phyloP scores from a whole-genome alignment of 64 coral and sea anemone genomes.

The Pachyseris speciosa region DNA sequence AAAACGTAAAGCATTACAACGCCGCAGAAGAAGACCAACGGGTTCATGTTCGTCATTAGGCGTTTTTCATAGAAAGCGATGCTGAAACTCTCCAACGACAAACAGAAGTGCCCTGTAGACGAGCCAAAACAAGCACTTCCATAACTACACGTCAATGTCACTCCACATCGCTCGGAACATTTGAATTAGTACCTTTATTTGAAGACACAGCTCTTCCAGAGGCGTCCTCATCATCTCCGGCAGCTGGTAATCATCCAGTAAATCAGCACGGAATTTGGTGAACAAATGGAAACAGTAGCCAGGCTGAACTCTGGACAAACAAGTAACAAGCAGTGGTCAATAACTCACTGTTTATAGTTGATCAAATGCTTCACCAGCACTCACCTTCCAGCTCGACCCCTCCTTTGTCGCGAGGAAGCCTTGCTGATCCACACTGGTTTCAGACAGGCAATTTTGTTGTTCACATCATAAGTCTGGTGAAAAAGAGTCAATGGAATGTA shows the following conservation, averaged over 20 bases:
- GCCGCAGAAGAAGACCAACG: no score
- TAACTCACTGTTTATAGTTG: not conserved
- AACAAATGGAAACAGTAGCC: constrained; percentile 96
- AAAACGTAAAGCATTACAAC: no score
- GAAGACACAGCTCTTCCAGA: constrained; percentile 88
- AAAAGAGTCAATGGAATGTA: not conserved
- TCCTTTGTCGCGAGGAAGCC: constrained; percentile 87
- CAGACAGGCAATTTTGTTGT: constrained; percentile 83
- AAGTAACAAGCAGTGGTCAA: not conserved
- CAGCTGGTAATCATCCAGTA: constrained; percentile 90
- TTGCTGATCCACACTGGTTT: constrained; percentile 94
- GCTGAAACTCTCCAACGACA: no score
- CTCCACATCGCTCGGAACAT: no score
- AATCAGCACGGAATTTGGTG: constrained; percentile 71
- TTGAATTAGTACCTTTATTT: constrained; percentile 77
- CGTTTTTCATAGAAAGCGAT: no score
- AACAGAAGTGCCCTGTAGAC: not conserved
- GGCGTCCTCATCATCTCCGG: constrained; percentile 97
- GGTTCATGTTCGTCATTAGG: no score
- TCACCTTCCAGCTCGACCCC: constrained; percentile 97
- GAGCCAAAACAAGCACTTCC: not conserved
- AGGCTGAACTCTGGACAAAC: constrained; percentile 74
- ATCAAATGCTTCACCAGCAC: not conserved
- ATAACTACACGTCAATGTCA: no score
- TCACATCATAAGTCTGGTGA: constrained; percentile 87